Conservation (phyloP, 1,140 invertebrate genomes). For the Drosophila sproati region DNA sequence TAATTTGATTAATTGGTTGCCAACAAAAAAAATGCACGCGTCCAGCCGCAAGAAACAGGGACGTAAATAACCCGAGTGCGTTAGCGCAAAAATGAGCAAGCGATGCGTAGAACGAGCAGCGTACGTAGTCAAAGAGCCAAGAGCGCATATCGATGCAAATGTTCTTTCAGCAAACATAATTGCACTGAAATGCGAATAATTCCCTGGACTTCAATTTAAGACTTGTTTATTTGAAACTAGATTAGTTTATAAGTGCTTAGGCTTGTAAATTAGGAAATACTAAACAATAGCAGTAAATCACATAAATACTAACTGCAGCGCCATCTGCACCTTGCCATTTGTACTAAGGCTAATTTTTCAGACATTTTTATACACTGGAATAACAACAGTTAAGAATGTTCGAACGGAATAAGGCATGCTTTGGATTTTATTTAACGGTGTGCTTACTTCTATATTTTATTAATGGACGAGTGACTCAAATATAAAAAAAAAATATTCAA, state of each 20-base stretch:
- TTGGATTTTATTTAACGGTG: constrained; percentile 14
- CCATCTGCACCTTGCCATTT: constrained; percentile 2
- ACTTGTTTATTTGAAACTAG: background rate
- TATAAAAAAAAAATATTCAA: constrained; percentile 3
- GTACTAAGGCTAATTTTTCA: background rate
- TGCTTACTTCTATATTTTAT: constrained; percentile 26
- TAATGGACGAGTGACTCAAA: constrained; percentile 14
- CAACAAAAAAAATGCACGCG: constrained; percentile 41
- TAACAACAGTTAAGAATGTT: constrained; percentile 9
- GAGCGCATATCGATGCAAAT: background rate
- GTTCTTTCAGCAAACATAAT: background rate
- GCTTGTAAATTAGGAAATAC: background rate
- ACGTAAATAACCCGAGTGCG: constrained; percentile 23
- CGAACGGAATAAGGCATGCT: constrained; percentile 13
- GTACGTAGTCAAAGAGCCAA: background rate
- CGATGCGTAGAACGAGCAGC: constrained; percentile 20
- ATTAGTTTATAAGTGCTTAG: background rate
- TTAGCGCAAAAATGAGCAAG: constrained; percentile 19
- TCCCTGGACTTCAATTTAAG: background rate
- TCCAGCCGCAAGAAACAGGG: constrained; percentile 44
- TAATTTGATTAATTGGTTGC: constrained; percentile 40
- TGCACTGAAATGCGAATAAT: background rate
- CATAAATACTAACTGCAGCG: background rate
- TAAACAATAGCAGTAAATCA: background rate
- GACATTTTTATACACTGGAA: constrained; percentile 14